Evolutionary conservation across 1,140 invertebrate genomes (phyloP).

Genomic region (Heliconius congener): DNA sequence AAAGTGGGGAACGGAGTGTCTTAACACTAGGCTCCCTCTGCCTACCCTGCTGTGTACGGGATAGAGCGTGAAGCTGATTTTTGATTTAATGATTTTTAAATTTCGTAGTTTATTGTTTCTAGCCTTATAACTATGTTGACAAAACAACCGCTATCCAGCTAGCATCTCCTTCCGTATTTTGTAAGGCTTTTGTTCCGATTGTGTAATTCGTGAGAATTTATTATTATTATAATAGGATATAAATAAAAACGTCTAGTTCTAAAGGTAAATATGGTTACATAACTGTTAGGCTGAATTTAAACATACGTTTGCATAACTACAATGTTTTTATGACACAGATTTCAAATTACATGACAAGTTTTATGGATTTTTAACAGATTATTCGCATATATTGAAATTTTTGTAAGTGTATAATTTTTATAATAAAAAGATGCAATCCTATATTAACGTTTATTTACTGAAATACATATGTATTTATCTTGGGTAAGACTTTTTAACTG

Average conservation of each 20-base stretch:
- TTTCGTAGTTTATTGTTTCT: not conserved
- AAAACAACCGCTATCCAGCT: conserved; percentile 10
- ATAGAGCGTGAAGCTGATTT: too few species aligned
- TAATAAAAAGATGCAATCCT: not conserved
- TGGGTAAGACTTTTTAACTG: not conserved
- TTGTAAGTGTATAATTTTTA: not conserved
- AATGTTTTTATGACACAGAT: conserved; percentile 16
- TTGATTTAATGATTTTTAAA: not conserved
- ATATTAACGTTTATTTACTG: not conserved
- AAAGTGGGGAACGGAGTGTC: too few species aligned
- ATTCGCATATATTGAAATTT: not conserved
- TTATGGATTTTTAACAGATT: not conserved
- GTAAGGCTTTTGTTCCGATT: conserved; percentile 35
- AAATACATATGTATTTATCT: not conserved
- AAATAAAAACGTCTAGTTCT: conserved; percentile 28
- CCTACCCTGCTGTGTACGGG: too few species aligned
- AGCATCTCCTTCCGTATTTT: conserved; percentile 33
- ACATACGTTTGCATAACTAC: conserved; percentile 1
- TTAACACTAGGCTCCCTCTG: too few species aligned
- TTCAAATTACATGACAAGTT: conserved; percentile 12
- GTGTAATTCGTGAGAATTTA: conserved; percentile 33
- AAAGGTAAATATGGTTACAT: conserved; percentile 26
- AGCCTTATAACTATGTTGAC: conserved; percentile 11
- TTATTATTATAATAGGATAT: conserved; percentile 32
- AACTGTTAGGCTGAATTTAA: conserved; percentile 21